Conservation (phyloP, 2,888 invertebrate genomes). For the Elegia similella region DNA sequence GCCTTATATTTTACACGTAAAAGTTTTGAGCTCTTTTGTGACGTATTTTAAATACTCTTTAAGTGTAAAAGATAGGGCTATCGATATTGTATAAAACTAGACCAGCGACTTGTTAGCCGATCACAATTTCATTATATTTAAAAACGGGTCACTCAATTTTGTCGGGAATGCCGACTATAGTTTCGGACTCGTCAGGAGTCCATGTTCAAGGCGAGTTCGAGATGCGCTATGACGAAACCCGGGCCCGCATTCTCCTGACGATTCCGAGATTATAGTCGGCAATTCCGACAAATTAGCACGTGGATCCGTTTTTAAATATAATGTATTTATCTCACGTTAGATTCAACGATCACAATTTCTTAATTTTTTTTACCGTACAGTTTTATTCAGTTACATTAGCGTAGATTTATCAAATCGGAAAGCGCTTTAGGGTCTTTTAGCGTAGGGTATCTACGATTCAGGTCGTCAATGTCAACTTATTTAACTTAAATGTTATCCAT, state of each 20-base stretch:
- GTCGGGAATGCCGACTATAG: no score
- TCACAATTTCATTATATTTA: neutral
- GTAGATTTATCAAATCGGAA: neutral
- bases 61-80: neutral
- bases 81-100: neutral
- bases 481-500: constrained; percentile 4
- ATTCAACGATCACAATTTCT: no score
- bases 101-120: neutral
- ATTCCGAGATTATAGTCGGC: no score
- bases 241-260: no score
- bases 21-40: neutral
- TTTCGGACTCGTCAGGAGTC: no score
- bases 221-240: no score
- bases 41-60: neutral
- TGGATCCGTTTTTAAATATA: no score
- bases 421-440: constrained; percentile 3
- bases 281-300: no score
- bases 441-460: neutral
- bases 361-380: constrained; percentile 1
- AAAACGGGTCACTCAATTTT: no score
- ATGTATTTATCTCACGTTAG: no score
- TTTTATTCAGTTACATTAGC: neutral
- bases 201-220: no score
- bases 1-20: neutral
- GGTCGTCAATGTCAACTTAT: neutral